Conservation (phyloP, 2,888 invertebrate species). For the Hyposoter didymator region DNA sequence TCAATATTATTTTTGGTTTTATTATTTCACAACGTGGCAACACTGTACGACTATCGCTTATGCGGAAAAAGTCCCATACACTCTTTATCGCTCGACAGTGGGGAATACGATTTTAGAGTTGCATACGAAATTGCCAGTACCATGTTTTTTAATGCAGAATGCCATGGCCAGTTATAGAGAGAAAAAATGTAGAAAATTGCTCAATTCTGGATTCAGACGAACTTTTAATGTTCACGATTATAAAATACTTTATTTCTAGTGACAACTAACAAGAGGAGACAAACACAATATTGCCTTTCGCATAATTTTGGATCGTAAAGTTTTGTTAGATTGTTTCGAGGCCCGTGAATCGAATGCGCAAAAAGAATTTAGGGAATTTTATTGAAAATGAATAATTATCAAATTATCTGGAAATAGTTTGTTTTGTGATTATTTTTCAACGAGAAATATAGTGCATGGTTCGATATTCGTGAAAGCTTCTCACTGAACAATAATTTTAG, state of each 20-base stretch:
- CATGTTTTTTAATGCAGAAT: not conserved
- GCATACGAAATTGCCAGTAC: not conserved
- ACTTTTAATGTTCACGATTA: not conserved
- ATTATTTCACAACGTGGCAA: not conserved
- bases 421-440: not conserved
- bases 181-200: not conserved
- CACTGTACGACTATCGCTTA: not conserved
- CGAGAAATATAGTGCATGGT: not conserved
- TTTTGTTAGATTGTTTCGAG: not conserved
- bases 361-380: not conserved
- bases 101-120: not conserved
- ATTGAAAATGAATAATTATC: not conserved
- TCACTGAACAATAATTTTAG: not conserved
- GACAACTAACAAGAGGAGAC: too few relatives aligned
- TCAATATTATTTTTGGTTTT: not conserved
- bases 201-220: not conserved
- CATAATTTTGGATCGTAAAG: not conserved
- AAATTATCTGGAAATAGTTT: not conserved
- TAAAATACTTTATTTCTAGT: not conserved
- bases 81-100: constrained; percentile 12
- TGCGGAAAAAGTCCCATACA: constrained; percentile 3
- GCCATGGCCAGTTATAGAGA: not conserved
- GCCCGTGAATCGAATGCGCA: not conserved
- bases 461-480: not conserved
- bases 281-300: not conserved